Evolutionary conservation across 2,888 invertebrate genomes (phyloP), one percentile per base, ranked within the genome.

Genomic region (Malacosoma neustria): DNA sequence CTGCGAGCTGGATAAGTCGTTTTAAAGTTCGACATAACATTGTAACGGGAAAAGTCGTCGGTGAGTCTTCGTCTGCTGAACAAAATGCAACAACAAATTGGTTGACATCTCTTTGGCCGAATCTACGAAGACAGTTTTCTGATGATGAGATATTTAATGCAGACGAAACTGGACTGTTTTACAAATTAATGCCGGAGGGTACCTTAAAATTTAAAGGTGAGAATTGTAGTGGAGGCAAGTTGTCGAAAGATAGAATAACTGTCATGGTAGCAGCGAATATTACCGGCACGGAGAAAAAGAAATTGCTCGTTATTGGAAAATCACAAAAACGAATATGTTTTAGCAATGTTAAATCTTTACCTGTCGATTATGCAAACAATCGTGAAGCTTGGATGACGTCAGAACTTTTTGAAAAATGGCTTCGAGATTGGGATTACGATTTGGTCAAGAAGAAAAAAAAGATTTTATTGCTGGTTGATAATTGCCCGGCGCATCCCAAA

Each of bases 191-290:
- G 3, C 57, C 57, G 1, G 51, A 52, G 32, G 51, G 51, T 34
- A 57, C 57, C 4, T 46, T 58, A 22, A 48, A 42, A 36, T 61
- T 56, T 38, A 61, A 54, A 54, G 51, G 51, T 14, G 60, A 66
- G 41, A 54, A 56, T 36, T 61, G 56, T 43, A 36, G 32, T 3
- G 54, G 56, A 29, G 63, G 57, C 22, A 62, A 61, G 37, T 36
- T 48, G 3, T 51, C 49, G 7, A 57, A 64, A 39, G 51, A 51
- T 13, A 44, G 60, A 36, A 35, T 67, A 30, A 68, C 61, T 7
- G 48, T 63, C 31, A 40, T 66, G 31, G 47, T 66, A 32, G 51
- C 53, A 40, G 49, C 52, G 3, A 64, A 64, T 42, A 57, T 56
- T 49, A 45, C 38, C 44, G 66, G 61, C 33, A 49, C 51, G 40